Evolutionary conservation across 1,140 invertebrate species (phyloP).

Genomic region (Drosophila mojavensis): DNA sequence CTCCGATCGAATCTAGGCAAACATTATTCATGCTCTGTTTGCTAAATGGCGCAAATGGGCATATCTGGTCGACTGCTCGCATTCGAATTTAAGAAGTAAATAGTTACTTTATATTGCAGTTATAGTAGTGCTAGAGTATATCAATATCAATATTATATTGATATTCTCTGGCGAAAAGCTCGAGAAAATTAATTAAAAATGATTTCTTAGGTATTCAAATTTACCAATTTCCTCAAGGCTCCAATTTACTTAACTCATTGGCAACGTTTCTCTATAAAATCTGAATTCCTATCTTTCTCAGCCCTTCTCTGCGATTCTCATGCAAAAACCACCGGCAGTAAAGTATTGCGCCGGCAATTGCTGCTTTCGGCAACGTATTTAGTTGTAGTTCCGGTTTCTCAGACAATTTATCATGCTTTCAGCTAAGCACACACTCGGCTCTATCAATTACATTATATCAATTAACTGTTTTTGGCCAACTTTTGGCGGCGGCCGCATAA

Average conservation of each 20-base stretch:
- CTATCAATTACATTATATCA: slow-evolving; percentile 78
- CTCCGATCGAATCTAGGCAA: slow-evolving; percentile 6
- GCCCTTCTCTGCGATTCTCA: too few relatives aligned
- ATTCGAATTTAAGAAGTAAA: too few relatives aligned
- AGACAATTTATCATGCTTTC: slow-evolving; percentile 45
- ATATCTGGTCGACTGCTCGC: background rate
- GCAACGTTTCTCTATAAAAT: too few relatives aligned
- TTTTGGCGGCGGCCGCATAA: slow-evolving; percentile 55
- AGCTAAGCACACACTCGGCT: slow-evolving; percentile 30
- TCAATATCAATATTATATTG: too few relatives aligned
- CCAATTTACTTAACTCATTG: too few relatives aligned
- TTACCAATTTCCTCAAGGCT: too few relatives aligned
- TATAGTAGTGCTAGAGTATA: too few relatives aligned
- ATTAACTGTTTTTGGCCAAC: slow-evolving; percentile 55
- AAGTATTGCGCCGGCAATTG: background rate
- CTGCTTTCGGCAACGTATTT: background rate
- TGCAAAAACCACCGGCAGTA: background rate
- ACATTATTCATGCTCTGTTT: background rate
- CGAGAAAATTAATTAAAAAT: too few relatives aligned
- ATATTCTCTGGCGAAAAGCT: too few relatives aligned
- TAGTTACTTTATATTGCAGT: too few relatives aligned
- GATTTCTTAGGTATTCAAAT: too few relatives aligned
- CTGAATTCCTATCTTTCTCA: too few relatives aligned
- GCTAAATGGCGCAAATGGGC: background rate
- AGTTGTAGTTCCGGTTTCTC: background rate